Percentiles rank a stretch among this genome's conserved stretches.
These are phyloP conservation scores for Proterorhinus semilunaris DNA, from an alignment of 2,113 vertebrate species.

Conservation along the genomic window DNA sequence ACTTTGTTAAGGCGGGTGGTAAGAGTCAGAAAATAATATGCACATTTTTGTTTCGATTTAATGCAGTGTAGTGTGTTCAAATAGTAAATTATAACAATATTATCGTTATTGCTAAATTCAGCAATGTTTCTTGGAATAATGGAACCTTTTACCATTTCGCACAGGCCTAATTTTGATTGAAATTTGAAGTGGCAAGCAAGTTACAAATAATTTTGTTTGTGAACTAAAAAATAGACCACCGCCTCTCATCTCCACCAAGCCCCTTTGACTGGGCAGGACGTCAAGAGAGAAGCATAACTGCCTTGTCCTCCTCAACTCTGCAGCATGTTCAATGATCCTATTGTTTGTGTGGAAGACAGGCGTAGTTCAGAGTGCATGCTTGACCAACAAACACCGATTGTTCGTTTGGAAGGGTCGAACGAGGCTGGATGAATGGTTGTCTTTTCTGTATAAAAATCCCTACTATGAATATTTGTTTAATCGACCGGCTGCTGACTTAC, in stretches of 20 bases:
- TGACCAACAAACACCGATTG: slow-evolving; percentile 71
- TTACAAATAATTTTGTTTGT: neutral
- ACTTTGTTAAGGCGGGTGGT: too few species aligned
- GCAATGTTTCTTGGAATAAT: too few species aligned
- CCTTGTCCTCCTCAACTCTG: slow-evolving; percentile 61
- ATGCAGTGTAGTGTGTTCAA: too few species aligned
- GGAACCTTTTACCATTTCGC: too few species aligned
- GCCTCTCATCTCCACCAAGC: slow-evolving; percentile 59
- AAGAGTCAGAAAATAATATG: too few species aligned
- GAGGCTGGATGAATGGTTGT: slow-evolving; percentile 63
- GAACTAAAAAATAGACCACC: slow-evolving; percentile 20
- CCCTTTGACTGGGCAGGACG: slow-evolving; percentile 40
- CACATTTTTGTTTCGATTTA: too few species aligned
- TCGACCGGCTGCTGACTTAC: slow-evolving; percentile 52
- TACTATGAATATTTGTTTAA: slow-evolving; percentile 71
- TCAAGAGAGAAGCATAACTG: slow-evolving; percentile 50
- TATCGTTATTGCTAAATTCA: too few species aligned
- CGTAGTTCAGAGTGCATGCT: slow-evolving; percentile 64
- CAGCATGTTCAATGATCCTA: slow-evolving; percentile 65
- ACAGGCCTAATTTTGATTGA: too few species aligned
- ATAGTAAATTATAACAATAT: too few species aligned
- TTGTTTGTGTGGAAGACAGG: slow-evolving; percentile 68
- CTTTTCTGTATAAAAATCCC: slow-evolving; percentile 60
- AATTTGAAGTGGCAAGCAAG: too few species aligned
- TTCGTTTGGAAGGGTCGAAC: slow-evolving; percentile 49